These are phyloP conservation scores for Melanotus villosus DNA, from an alignment of 2,888 invertebrate species.

Conservation along the genomic window DNA sequence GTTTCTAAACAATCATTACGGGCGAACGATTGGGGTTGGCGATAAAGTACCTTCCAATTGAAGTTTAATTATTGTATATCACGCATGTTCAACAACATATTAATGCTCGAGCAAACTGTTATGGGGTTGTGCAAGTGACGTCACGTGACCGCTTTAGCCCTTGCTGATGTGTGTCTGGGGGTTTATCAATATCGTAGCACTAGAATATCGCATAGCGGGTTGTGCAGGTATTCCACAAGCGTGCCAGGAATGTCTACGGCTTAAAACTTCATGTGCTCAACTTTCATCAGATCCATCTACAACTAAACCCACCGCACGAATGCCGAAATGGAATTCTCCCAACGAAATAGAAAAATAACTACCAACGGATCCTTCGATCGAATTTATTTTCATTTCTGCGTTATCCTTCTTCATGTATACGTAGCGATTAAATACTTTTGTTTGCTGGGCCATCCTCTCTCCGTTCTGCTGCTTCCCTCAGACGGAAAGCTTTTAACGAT, in stretches of 20 bases:
- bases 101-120: constrained; percentile 39
- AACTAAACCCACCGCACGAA: constrained; percentile 30
- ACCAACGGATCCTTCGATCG: constrained; percentile 19
- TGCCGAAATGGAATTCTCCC: constrained; percentile 24
- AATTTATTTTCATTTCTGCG: constrained; percentile 32
- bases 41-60: constrained; percentile 44
- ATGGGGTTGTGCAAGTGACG: constrained; percentile 29
- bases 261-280: constrained; percentile 36
- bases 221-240: constrained; percentile 41
- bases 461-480: constrained; percentile 1
- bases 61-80: constrained; percentile 46
- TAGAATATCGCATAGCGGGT: constrained; percentile 40
- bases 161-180: constrained; percentile 40
- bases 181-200: constrained; percentile 48
- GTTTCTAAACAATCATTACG: constrained; percentile 42
- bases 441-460: constrained; percentile 28
- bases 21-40: constrained; percentile 37
- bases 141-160: constrained; percentile 37
- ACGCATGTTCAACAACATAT: constrained; percentile 46
- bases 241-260: constrained; percentile 43
- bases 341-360: constrained; percentile 37
- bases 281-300: constrained; percentile 32
- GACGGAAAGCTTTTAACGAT: constrained; percentile 31
- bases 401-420: constrained; percentile 23
- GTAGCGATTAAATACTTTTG: constrained; percentile 33